These are phyloP conservation scores for Triops longicaudatus DNA, from an alignment of 1,140 invertebrate genomes.

Conservation along the genomic window DNA sequence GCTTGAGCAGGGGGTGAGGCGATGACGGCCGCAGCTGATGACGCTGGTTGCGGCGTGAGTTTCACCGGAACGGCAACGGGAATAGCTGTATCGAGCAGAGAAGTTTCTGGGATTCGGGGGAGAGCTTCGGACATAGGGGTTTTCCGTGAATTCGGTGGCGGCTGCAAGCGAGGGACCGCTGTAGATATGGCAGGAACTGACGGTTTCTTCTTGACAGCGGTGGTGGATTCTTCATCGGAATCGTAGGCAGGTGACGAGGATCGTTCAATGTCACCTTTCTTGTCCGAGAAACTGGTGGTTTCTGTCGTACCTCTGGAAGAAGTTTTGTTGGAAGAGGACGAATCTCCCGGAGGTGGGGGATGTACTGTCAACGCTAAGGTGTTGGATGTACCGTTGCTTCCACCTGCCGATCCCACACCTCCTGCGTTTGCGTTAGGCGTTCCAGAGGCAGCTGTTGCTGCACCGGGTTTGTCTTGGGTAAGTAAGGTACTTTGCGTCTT, in stretches of 20 bases:
- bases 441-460: neutral
- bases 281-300: conserved; percentile 41
- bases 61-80: conserved; percentile 34
- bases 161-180: conserved; percentile 34
- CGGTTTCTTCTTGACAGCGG: conserved; percentile 34
- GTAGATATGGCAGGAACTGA: conserved; percentile 34
- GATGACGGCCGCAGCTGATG: conserved; percentile 29
- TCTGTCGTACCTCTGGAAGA: conserved; percentile 50
- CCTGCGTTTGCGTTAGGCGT: neutral
- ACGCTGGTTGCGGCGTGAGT: conserved; percentile 30
- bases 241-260: conserved; percentile 93
- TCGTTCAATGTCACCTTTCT: conserved; percentile 58
- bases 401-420: conserved; percentile 19
- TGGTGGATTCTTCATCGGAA: conserved; percentile 74
- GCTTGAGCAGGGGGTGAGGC: conserved; percentile 26
- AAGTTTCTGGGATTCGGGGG: conserved; percentile 57
- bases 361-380: neutral
- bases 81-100: conserved; percentile 51
- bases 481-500: conserved; percentile 63
- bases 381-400: neutral
- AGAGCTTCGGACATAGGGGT: conserved; percentile 46
- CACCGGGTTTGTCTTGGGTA: conserved; percentile 58
- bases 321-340: conserved; percentile 22
- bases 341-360: neutral
- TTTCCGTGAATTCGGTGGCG: conserved; percentile 26